Conservation (phyloP, 2,797 vertebrate species). For the Gymnoscopelus braueri region DNA sequence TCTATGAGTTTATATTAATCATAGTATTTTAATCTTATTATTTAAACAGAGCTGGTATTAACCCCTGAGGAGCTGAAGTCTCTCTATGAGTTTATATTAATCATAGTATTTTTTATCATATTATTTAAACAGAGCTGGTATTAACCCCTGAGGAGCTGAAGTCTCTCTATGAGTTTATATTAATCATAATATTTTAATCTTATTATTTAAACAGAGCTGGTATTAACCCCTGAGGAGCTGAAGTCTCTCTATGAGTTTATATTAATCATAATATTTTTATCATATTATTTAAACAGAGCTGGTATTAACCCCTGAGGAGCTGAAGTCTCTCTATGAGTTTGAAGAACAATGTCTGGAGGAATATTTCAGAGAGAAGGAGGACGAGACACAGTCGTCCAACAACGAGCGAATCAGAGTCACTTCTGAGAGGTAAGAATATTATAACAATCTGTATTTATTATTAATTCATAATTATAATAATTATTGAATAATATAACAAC, state of each 20-base stretch:
- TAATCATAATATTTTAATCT: no score
- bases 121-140: constrained; percentile 86
- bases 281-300: constrained; percentile 82
- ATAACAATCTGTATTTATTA: no score
- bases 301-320: constrained; percentile 89
- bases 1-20: no score
- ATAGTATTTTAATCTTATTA: not conserved
- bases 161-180: no score
- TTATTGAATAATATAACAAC: no score
- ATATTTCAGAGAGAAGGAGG: constrained; percentile 94
- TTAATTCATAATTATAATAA: no score
- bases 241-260: no score
- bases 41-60: constrained; percentile 88
- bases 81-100: constrained; percentile 50
- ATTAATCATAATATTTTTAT: not conserved
- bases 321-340: constrained; percentile 93
- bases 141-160: constrained; percentile 91
- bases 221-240: no score
- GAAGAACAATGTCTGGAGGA: constrained; percentile 96
- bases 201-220: no score
- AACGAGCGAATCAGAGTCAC: constrained; percentile 94
- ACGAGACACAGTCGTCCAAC: constrained; percentile 91
- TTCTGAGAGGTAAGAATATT: constrained; percentile 86
- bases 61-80: constrained; percentile 91
- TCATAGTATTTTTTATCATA: not conserved